Percentiles rank a stretch among this genome's conserved stretches.
These are phyloP conservation scores for Macrotis lagotis DNA, from an alignment of 2,113 vertebrate genomes.

Conservation along the genomic window DNA sequence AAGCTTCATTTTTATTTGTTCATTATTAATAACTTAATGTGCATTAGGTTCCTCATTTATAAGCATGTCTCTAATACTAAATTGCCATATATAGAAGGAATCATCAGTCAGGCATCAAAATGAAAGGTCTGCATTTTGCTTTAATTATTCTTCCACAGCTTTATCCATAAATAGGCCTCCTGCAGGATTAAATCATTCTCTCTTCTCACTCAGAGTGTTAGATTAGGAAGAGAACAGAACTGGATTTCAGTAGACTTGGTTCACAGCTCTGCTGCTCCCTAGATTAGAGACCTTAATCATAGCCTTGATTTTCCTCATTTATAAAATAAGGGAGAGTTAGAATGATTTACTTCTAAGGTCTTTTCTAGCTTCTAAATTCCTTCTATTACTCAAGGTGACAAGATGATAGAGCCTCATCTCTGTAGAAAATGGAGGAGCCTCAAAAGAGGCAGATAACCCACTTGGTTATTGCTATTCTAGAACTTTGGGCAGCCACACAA, in stretches of 20 bases:
- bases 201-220: not conserved
- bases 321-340: not conserved
- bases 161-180: conserved; percentile 31
- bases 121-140: not conserved
- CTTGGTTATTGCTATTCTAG: not conserved
- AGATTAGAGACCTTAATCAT: not conserved
- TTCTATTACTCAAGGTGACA: not conserved
- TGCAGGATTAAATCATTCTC: not conserved
- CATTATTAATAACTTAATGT: conserved; percentile 14
- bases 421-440: not conserved
- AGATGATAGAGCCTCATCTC: not conserved
- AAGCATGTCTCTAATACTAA: conserved; percentile 6
- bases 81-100: not conserved
- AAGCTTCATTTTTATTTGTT: conserved; percentile 7
- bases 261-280: not conserved
- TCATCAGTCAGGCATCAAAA: conserved; percentile 9
- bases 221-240: not conserved
- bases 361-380: not conserved
- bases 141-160: not conserved
- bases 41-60: conserved; percentile 28
- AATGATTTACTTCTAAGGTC: not conserved
- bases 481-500: conserved; percentile 33
- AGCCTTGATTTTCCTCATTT: not conserved
- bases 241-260: not conserved
- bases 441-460: not conserved